Evolutionary conservation across 2,113 vertebrate genomes (phyloP), one percentile per base, ranked within the genome.

Genomic region (Climacteris rufus): DNA sequence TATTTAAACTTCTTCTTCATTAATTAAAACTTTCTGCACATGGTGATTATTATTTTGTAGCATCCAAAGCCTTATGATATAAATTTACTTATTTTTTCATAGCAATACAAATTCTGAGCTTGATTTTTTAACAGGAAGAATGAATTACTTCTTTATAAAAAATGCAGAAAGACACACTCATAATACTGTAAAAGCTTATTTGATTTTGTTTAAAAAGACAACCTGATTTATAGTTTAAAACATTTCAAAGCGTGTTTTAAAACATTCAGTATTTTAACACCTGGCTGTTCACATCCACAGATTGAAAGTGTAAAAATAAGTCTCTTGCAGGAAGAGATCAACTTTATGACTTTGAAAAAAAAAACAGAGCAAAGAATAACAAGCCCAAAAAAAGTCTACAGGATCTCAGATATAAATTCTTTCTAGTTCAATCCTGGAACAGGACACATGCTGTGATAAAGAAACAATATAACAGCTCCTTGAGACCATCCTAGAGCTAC

Each of bases 381-480:
- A 68, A 90, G n/a, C 5, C 53, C 13, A 22, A 23, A 15, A 76
- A 88, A 57, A 79, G 9, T 8, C 52, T 68, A 37, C 23, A 24
- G 6, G 22, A 21, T 37, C 59, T 24, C 22, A 49, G 18, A 42
- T 7, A 85, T 7, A 27, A 77, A 59, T 66, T 53, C 39, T 19
- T 87, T 23, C 39, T 11, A 47, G 44, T 33, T 42, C 35, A 81
- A 2, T 77, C 80, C 31, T 57, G 45, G 57, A 89, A 94, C 35
- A 45, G 53, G 63, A 52, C 20, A 59, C 23, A 59, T 4, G 8
- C 16, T 76, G 76, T n/a, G 28, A 90, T 53, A 64, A 83, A 66
- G n/a, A n/a, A n/a, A n/a, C n/a, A n/a, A n/a, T n/a, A 1, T 1
- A 80, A 28, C 0, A 77, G 42, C 64, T 79, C 30, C 40, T 7